Conservation (phyloP, 1,140 invertebrate species). For the Laupala kohalensis region DNA sequence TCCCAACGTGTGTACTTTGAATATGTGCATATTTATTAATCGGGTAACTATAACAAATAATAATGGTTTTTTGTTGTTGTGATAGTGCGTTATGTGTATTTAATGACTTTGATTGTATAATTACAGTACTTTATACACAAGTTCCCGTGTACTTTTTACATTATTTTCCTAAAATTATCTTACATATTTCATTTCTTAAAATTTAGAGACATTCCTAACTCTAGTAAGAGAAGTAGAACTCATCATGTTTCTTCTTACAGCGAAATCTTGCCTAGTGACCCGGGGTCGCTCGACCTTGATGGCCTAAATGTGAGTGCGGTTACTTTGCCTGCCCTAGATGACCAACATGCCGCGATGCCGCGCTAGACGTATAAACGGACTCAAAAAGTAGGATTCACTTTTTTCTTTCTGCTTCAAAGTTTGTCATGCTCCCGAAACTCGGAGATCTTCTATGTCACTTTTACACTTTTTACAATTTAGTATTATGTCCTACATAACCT, state of each 20-base stretch:
- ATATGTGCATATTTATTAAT: too few relatives aligned
- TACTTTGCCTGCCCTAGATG: background rate
- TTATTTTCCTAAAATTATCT: background rate
- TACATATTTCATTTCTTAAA: background rate
- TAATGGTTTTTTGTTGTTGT: background rate
- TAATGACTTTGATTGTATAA: too few relatives aligned
- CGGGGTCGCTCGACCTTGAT: background rate
- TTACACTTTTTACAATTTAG: too few relatives aligned
- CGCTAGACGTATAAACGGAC: background rate
- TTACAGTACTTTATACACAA: background rate
- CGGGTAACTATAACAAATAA: background rate
- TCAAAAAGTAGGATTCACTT: background rate
- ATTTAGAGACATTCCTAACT: background rate
- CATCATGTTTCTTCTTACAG: too few relatives aligned
- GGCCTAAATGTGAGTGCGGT: background rate
- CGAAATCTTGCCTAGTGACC: background rate
- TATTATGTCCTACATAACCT: too few relatives aligned
- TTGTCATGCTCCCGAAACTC: background rate
- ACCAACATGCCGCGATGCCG: background rate
- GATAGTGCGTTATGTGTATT: background rate
- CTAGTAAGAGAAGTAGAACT: too few relatives aligned
- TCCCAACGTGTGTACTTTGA: too few relatives aligned
- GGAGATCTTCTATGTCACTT: too few relatives aligned
- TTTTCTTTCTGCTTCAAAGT: background rate
- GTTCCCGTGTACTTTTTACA: background rate